Base-by-base conservation (phyloP, 1,140 invertebrate species). In the Mamestra configurata region DNA sequence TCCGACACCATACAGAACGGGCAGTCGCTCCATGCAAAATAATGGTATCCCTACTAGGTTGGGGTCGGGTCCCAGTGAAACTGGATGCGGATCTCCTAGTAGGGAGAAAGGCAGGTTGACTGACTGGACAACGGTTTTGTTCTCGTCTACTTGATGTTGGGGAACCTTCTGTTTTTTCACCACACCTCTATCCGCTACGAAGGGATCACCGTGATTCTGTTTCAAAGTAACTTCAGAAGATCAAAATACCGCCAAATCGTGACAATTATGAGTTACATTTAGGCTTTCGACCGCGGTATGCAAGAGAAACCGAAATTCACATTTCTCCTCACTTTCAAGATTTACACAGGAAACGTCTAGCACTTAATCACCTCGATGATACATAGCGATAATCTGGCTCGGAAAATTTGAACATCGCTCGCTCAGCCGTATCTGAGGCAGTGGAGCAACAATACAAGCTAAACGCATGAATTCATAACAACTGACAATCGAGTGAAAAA, bases 401-500 rank as follows among this genome's bases (percentile, higher is more conserved):
- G 49, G 49, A 57, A 37, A 73, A 40, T 72, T 72, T 51, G 49
- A 57, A 18, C 68, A 51, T 20, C 53, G 27, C n/a, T 35, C 53
- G 51, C 27, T 43, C n/a, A 22, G 24, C 55, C 73, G 35, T 64
- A 76, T 61, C 73, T 49, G 57, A 64, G 57, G 18, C 57, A 76
- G 18, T 76, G 22, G 72, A 37, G 15, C 72, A 75, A 40, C 61
- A 1, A 57, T 57, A 27, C 68, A 27, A n/a, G 43, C 43, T 64
- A 27, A 76, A 76, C 57, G 55, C 73, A 76, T 76, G 37, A 59
- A 76, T 76, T 37, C 57, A 64, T 46, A 76, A 46, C 57, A 49
- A 70, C 66, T 70, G 66, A 70, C 66, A 76, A 75, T 43, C 55
- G 66, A 4, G 79, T 53, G 57, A 75, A 55, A 73, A 66, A 81